phyloP scores from a whole-genome alignment of 2,797 vertebrate species.

The Phyllotis vaccarum region DNA sequence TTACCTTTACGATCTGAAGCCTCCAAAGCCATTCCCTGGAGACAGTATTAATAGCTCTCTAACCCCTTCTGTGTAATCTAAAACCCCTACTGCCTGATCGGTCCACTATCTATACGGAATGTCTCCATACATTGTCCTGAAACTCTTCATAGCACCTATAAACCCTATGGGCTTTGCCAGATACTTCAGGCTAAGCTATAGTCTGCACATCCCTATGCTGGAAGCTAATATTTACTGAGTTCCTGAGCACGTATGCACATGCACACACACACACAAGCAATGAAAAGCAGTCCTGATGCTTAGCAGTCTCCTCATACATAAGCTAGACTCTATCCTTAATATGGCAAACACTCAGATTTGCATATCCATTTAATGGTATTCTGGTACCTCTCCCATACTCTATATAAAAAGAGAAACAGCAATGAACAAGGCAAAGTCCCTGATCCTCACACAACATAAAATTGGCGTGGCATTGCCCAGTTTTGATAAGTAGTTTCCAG shows the following conservation, averaged over 20 bases:
- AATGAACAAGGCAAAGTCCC: not conserved
- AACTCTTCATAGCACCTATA: not conserved
- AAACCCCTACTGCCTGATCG: not conserved
- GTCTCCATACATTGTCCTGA: not conserved
- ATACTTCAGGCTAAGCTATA: not conserved
- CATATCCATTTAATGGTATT: not conserved
- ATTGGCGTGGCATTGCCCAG: not conserved
- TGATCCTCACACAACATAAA: not conserved
- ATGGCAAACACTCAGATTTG: not conserved
- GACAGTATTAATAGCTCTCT: slow-evolving; percentile 4
- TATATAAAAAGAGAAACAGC: not conserved
- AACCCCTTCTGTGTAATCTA: not conserved
- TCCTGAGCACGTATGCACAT: not conserved
- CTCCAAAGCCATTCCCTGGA: slow-evolving; percentile 21
- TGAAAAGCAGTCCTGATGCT: not conserved
- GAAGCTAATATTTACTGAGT: not conserved
- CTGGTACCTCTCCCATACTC: not conserved
- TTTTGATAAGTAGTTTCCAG: slow-evolving; percentile 19
- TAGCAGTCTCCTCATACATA: not conserved
- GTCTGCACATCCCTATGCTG: not conserved
- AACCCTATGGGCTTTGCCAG: not conserved
- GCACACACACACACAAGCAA: not conserved
- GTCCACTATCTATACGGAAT: not conserved
- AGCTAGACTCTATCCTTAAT: not conserved
- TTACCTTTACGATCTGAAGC: not conserved